These are phyloP conservation scores for Batillaria attramentaria DNA, from an alignment of 1,140 invertebrate species.

Conservation along the genomic window DNA sequence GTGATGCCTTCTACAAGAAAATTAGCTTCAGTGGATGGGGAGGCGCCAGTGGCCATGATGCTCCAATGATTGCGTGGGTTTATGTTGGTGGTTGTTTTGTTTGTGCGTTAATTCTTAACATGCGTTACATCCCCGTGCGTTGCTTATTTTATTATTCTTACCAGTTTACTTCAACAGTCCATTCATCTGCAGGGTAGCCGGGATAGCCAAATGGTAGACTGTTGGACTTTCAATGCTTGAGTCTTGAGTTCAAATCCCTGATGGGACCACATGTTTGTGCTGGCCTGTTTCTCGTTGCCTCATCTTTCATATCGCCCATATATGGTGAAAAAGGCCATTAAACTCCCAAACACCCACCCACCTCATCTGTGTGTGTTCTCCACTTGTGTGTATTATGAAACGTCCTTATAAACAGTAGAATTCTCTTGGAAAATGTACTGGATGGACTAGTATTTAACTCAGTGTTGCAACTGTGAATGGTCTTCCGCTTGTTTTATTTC, in stretches of 20 bases:
- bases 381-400: not conserved
- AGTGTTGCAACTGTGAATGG: not conserved
- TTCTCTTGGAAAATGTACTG: not conserved
- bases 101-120: no score
- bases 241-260: not conserved
- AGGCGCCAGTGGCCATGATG: conserved; percentile 69
- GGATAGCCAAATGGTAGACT: not conserved
- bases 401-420: not conserved
- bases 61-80: conserved; percentile 69
- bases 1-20: conserved; percentile 65
- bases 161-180: not conserved
- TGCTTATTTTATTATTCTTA: not conserved
- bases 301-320: not conserved
- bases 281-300: not conserved
- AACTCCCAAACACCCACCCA: no score
- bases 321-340: no score
- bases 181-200: no score
- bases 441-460: not conserved
- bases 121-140: not conserved
- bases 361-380: not conserved
- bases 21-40: conserved; percentile 65
- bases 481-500: not conserved
- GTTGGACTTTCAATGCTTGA: not conserved
- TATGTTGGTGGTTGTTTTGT: not conserved
- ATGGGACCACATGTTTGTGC: no score